Base-by-base conservation (phyloP, 2,113 vertebrate species). In the Emydocephalus ijimae region DNA sequence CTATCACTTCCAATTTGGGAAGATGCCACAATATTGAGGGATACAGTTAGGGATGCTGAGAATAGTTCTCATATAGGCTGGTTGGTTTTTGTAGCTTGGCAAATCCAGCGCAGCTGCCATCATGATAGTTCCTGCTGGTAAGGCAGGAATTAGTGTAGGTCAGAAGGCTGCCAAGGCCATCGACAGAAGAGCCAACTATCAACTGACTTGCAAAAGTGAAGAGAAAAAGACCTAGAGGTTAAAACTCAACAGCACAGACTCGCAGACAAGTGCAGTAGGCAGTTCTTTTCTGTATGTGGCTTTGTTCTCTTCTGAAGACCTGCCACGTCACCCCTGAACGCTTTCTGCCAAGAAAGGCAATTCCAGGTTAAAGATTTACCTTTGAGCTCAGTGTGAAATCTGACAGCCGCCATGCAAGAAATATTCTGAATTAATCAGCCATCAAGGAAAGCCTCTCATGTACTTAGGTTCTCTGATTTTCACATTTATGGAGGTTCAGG, bases 1-100 rank as follows among this genome's bases (percentile, higher is more conserved):
- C 39, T 88, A n/a, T 85, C 64, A 94, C 94, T 91, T 88, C 23
- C 45, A 92, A 0, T 69, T 92, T 92, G 95, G 85, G 94, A 93
- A 92, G 34, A 11, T 3, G 0, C 1, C 85, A 87, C 34, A 86
- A 85, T 91, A 59, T 87, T 94, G n/a, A 45, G 26, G 54, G 88
- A 92, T 90, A 39, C 54, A 91, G 89, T 18, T 64, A 1, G 29
- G 91, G 89, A 52, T n/a, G 8, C 26, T 23, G 39, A 48, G 39
- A 24, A 29, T 50, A 50, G 24, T 50, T 87, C 26, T 50, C 5
- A 45, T 1, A 43, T 69, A 15, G 64, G 12, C 5, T 15, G 29
- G 61, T n/a, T 14, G 50, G 20, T 4, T 74, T 56, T 56, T 57
- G 3, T 54, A 91, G 34, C 74, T 43, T 85, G 34, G 18, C 39